A percentile compares a stretch with the other conserved stretches of the same genome.
phyloP scores from a whole-genome alignment of 2,888 invertebrate species.

The Drosophila gaucha region DNA sequence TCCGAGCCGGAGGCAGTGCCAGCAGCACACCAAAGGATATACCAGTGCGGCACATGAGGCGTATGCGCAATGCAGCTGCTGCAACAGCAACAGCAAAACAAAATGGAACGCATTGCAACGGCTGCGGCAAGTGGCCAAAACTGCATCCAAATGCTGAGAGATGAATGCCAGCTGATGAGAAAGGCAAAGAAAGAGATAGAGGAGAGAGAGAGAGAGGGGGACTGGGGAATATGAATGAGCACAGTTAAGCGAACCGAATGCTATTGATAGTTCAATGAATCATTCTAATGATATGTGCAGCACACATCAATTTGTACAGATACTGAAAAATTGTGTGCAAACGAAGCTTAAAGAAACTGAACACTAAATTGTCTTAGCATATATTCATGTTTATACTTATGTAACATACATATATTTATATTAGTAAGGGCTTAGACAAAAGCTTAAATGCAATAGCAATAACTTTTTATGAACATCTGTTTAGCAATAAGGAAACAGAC shows the following conservation, averaged over 20 bases:
- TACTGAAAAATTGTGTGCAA: slow-evolving; percentile 1
- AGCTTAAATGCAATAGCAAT: neutral
- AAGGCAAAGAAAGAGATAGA: neutral
- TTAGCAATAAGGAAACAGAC: neutral
- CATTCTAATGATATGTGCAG: slow-evolving; percentile 37
- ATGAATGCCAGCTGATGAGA: slow-evolving; percentile 30
- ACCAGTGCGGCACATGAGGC: slow-evolving; percentile 26
- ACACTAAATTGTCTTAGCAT: neutral
- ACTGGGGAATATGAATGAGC: slow-evolving; percentile 43
- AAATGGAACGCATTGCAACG: neutral
- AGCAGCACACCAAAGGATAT: neutral
- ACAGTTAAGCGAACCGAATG: slow-evolving; percentile 38
- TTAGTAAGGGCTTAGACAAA: neutral
- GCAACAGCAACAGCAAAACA: neutral
- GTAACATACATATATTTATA: too few relatives aligned
- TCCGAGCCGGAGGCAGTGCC: slow-evolving; percentile 4
- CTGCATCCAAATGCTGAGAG: slow-evolving; percentile 16
- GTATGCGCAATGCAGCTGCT: slow-evolving; percentile 40
- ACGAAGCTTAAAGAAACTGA: neutral
- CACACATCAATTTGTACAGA: slow-evolving; percentile 2
- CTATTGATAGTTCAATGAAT: slow-evolving; percentile 50
- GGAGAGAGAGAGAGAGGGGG: too few relatives aligned
- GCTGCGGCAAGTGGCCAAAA: slow-evolving; percentile 20
- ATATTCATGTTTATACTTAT: too few relatives aligned
- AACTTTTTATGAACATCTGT: neutral